Evolutionary conservation across 2,113 vertebrate species (phyloP).

Genomic region (Nesogale talazaci): DNA sequence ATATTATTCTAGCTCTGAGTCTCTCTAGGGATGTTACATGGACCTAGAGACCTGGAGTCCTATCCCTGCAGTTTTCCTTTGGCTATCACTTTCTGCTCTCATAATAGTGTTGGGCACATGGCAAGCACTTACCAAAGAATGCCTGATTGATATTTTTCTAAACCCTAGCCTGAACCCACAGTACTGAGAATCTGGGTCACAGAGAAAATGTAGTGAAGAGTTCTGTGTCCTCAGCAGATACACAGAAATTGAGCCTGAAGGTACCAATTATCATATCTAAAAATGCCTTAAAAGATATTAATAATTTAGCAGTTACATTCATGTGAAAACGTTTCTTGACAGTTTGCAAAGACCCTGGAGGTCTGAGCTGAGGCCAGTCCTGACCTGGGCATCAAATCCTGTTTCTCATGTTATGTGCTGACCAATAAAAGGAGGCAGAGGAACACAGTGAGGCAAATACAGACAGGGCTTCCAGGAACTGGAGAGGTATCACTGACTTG

Average conservation of each 20-base stretch:
- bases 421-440: background rate
- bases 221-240: constrained; percentile 29
- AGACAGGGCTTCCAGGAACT: background rate
- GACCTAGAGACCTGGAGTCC: background rate
- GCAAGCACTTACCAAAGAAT: constrained; percentile 49
- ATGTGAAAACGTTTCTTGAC: background rate
- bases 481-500: background rate
- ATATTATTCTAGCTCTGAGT: background rate
- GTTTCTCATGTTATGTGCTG: background rate
- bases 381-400: background rate
- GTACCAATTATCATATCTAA: constrained; percentile 66
- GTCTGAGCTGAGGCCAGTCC: background rate
- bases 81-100: background rate
- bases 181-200: constrained; percentile 60
- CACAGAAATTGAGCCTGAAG: constrained; percentile 48
- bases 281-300: constrained; percentile 60
- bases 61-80: background rate
- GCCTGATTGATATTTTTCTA: constrained; percentile 37
- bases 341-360: background rate
- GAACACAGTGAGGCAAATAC: background rate
- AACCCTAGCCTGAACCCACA: background rate
- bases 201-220: constrained; percentile 15
- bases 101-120: background rate
- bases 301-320: constrained; percentile 63
- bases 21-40: background rate